Conservation (phyloP, 2,888 invertebrate species). For the Lithosia quadra region DNA sequence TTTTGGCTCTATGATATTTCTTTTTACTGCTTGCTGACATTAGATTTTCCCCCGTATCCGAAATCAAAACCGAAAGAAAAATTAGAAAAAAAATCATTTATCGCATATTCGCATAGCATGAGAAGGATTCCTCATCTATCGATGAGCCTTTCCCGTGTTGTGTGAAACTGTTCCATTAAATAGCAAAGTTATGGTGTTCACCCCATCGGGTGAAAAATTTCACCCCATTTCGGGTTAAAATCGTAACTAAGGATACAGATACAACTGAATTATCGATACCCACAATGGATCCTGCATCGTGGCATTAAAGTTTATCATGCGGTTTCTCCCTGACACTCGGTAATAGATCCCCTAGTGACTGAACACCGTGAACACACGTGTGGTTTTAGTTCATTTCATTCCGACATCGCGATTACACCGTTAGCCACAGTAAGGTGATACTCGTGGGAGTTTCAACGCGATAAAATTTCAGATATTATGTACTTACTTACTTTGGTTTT, state of each 20-base stretch:
- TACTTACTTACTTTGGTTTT: not conserved
- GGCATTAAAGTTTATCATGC: not conserved
- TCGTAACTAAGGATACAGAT: too few species aligned
- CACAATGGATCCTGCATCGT: not conserved
- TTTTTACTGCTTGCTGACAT: too few species aligned
- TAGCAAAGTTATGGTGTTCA: not conserved
- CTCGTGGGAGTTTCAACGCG: conserved; percentile 3
- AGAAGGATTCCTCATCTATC: not conserved
- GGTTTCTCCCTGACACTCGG: not conserved
- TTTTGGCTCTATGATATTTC: too few species aligned
- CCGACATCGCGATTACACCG: not conserved
- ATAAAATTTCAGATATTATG: not conserved
- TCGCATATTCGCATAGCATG: too few species aligned
- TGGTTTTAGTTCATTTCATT: not conserved
- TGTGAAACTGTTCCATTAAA: not conserved
- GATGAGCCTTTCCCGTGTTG: not conserved
- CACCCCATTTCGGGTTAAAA: too few species aligned
- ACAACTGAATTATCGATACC: too few species aligned
- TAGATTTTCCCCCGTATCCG: too few species aligned
- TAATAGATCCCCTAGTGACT: conserved; percentile 1
- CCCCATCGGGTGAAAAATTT: too few species aligned
- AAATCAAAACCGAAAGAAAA: too few species aligned
- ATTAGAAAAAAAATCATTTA: too few species aligned
- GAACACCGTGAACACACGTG: conserved; percentile 4
- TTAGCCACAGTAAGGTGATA: not conserved